Conservation (phyloP, 2,888 invertebrate genomes). For the Pristionchus japonicus region DNA sequence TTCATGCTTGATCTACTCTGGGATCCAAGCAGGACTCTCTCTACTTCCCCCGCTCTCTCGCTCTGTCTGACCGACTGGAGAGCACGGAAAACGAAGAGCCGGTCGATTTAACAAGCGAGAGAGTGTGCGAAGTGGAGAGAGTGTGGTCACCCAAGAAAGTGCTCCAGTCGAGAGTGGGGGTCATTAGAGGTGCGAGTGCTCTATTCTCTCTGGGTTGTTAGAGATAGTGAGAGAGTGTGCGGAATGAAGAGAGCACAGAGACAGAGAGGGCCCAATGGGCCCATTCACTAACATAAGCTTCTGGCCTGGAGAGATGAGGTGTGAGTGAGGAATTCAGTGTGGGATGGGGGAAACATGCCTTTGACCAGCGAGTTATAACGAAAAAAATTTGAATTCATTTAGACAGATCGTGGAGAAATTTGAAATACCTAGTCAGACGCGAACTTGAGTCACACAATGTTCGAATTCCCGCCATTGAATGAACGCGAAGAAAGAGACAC, state of each 20-base stretch:
- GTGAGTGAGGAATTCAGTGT: no score
- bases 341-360: no score
- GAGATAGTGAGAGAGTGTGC: not conserved
- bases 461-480: not conserved
- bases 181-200: conserved; percentile 33
- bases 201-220: not conserved
- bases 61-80: not conserved
- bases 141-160: no score
- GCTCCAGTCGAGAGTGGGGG: not conserved
- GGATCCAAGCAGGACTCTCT: not conserved
- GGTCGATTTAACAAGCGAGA: not conserved
- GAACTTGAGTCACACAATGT: not conserved
- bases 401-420: no score
- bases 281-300: not conserved
- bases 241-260: not conserved
- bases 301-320: not conserved
- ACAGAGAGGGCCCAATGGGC: not conserved
- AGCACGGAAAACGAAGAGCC: not conserved
- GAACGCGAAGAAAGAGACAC: not conserved
- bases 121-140: not conserved
- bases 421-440: no score
- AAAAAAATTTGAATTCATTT: no score
- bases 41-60: not conserved
- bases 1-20: not conserved
- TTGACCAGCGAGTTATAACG: no score